Percentiles rank a stretch among this genome's conserved stretches.
phyloP scores from a whole-genome alignment of 2,113 vertebrate genomes.

The Triplophysa rosa region DNA sequence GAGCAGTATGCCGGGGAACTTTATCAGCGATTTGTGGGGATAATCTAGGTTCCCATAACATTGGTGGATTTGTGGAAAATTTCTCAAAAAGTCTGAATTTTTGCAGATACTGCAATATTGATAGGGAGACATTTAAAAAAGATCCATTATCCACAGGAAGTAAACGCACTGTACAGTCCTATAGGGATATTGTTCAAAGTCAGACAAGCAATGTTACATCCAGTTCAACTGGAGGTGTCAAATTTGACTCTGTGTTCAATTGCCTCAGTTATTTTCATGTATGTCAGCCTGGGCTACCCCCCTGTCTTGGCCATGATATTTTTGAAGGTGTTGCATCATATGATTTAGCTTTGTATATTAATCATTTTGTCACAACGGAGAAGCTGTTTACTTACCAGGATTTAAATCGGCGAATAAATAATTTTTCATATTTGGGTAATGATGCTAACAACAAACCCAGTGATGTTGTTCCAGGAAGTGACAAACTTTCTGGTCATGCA shows the following conservation, averaged over 20 bases:
- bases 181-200: background rate
- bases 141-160: background rate
- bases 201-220: background rate
- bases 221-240: conserved; percentile 10
- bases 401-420: no score
- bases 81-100: conserved; percentile 15
- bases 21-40: conserved; percentile 33
- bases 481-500: no score
- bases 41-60: conserved; percentile 32
- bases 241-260: conserved; percentile 25
- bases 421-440: no score
- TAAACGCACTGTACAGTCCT: conserved; percentile 1
- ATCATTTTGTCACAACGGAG: no score
- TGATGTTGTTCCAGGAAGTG: no score
- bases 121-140: conserved; percentile 3
- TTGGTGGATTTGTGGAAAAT: conserved; percentile 42
- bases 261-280: background rate
- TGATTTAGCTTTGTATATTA: no score
- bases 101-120: conserved; percentile 7
- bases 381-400: no score
- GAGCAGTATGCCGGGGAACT: conserved; percentile 9
- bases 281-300: no score
- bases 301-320: no score
- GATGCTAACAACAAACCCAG: no score
- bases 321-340: no score